phyloP scores from a whole-genome alignment of 2,888 invertebrate species.

The Eurois occulta region DNA sequence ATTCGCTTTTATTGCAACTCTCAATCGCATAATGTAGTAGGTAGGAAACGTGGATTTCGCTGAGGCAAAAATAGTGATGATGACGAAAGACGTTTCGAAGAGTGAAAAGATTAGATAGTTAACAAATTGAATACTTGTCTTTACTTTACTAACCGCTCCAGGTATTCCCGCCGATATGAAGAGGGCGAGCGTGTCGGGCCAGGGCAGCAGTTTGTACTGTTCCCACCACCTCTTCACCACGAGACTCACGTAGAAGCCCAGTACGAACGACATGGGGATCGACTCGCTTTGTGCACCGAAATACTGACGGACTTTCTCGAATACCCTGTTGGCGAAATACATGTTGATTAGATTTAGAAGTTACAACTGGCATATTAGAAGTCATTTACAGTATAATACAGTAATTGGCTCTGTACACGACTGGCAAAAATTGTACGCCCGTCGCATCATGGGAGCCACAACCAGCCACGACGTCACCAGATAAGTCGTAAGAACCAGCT shows the following conservation, averaged over 20 bases:
- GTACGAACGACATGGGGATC: constrained; percentile 98
- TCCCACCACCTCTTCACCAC: constrained; percentile 99
- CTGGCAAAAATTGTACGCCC: not conserved
- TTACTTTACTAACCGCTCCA: constrained; percentile 94
- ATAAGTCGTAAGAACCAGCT: not conserved
- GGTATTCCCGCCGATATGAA: constrained; percentile 98
- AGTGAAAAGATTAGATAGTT: constrained; percentile 39
- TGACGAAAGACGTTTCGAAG: constrained; percentile 31
- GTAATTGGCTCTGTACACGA: not conserved
- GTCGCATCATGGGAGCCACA: not conserved
- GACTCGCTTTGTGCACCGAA: constrained; percentile 97
- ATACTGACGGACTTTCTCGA: constrained; percentile 96
- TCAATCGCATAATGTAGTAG: constrained; percentile 50
- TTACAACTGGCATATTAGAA: not conserved
- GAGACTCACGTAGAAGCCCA: constrained; percentile 98
- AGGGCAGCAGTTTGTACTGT: constrained; percentile 97
- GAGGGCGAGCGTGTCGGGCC: constrained; percentile 98
- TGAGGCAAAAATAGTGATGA: constrained; percentile 34
- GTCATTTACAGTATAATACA: not conserved
- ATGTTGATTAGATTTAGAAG: constrained; percentile 19
- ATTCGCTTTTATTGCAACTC: constrained; percentile 64
- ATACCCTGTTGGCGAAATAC: constrained; percentile 92
- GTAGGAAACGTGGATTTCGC: constrained; percentile 57
- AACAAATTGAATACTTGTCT: constrained; percentile 74
- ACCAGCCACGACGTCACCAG: not conserved